Conservation (phyloP, 2,888 invertebrate genomes). For the Andrena dorsata region DNA sequence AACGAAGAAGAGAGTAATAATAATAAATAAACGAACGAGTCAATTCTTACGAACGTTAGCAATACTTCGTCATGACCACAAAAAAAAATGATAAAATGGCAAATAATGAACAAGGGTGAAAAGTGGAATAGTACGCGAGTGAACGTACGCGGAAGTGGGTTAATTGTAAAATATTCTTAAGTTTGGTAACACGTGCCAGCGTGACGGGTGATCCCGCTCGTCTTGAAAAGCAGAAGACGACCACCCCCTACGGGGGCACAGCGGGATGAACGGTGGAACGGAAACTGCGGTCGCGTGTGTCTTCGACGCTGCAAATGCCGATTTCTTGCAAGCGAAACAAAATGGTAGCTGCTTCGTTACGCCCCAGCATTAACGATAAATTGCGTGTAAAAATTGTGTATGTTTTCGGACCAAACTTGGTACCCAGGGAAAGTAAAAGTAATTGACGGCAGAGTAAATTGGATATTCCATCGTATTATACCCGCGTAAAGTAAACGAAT, state of each 20-base stretch:
- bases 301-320: slow-evolving; percentile 19
- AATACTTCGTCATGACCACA: slow-evolving; percentile 75
- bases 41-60: slow-evolving; percentile 80
- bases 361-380: slow-evolving; percentile 74
- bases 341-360: slow-evolving; percentile 79
- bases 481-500: background rate
- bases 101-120: slow-evolving; percentile 46
- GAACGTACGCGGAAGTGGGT: slow-evolving; percentile 49
- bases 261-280: slow-evolving; percentile 10
- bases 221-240: slow-evolving; percentile 25
- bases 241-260: background rate
- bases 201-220: slow-evolving; percentile 50
- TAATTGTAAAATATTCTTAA: slow-evolving; percentile 58
- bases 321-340: slow-evolving; percentile 73
- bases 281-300: slow-evolving; percentile 56
- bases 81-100: slow-evolving; percentile 57
- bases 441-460: background rate
- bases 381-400: slow-evolving; percentile 54
- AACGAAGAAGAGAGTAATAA: background rate
- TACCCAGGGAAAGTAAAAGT: slow-evolving; percentile 16
- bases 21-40: slow-evolving; percentile 68
- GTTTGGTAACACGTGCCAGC: slow-evolving; percentile 51
- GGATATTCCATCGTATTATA: no score
- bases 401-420: slow-evolving; percentile 66
- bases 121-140: slow-evolving; percentile 39